Evolutionary conservation across 1,140 invertebrate species (phyloP), one percentile per base, ranked within the genome.

Genomic region (Thalassaphorura encarpata): DNA sequence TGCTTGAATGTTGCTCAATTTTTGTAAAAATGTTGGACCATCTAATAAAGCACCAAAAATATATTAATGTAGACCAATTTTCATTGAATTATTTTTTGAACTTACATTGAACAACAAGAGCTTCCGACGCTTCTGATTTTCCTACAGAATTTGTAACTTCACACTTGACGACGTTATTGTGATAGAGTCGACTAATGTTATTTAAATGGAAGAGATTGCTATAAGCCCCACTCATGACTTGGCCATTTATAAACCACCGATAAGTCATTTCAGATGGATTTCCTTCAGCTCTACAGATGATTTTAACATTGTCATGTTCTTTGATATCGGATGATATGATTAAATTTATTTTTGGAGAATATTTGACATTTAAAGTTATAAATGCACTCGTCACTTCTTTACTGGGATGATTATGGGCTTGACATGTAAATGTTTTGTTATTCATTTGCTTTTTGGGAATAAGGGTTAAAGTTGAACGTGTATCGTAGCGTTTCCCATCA

Each of bases 401-500:
- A 42, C 60, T 54, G 49, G 60, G 60, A 15, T 60, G 83, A 67
- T 90, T 91, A 71, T 89, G 86, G 47, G 87, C 87, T 72, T 89
- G 87, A 71, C 92, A 96, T 19, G 87, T 89, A 65, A 94, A 85
- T n/a, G 83, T 88, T 60, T 86, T 88, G 66, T 91, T 92, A 72
- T 94, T 84, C 71, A 94, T 85, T 24, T 83, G 78, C 71, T 87
- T 87, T 56, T 81, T 83, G 3, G 90, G 89, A 48, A 82, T 83
- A 64, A 95, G 74, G 68, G 82, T 85, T 52, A 94, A 72, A 18
- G 88, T 81, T 42, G 87, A 89, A 66, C 81, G 84, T 16, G 89
- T 86, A 15, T 84, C 89, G 67, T 81, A 83, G 56, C 88, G 75
- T 56, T 87, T 82, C 1, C 83, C 83, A 67, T 89, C 88, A 6